These are phyloP conservation scores for Crotalus helleri DNA, from an alignment of 2,113 vertebrate species.

Conservation along the genomic window DNA sequence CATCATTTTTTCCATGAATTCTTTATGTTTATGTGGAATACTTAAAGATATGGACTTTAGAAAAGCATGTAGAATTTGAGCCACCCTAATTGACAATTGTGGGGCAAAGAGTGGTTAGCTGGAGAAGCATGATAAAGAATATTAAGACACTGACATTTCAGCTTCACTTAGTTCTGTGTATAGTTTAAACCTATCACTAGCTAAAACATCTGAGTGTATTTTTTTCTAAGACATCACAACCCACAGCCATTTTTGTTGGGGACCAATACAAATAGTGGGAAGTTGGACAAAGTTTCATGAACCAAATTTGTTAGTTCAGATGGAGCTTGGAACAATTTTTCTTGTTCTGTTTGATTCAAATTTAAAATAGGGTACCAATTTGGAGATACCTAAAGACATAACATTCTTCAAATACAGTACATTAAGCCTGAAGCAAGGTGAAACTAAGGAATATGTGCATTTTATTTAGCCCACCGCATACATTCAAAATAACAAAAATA, in stretches of 20 bases:
- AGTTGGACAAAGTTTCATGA: background rate
- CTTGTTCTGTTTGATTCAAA: background rate
- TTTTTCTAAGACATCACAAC: background rate
- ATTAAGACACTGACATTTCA: background rate
- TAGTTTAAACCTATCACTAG: background rate
- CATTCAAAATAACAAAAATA: background rate
- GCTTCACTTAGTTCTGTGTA: background rate
- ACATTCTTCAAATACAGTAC: background rate
- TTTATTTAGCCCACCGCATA: background rate
- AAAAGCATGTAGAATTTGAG: background rate
- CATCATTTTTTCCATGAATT: background rate
- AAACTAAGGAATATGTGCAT: background rate
- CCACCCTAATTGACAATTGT: background rate
- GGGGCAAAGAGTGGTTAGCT: background rate
- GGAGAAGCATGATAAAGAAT: background rate
- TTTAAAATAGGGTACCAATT: background rate
- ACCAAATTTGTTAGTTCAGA: background rate
- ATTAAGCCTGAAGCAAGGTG: background rate
- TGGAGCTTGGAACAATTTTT: background rate
- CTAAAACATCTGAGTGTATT: background rate
- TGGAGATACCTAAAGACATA: background rate
- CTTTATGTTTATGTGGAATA: background rate
- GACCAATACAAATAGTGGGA: background rate
- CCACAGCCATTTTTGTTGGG: background rate
- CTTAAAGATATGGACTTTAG: background rate